phyloP scores from a whole-genome alignment of 1,140 invertebrate species.

The Copidosoma floridanum region DNA sequence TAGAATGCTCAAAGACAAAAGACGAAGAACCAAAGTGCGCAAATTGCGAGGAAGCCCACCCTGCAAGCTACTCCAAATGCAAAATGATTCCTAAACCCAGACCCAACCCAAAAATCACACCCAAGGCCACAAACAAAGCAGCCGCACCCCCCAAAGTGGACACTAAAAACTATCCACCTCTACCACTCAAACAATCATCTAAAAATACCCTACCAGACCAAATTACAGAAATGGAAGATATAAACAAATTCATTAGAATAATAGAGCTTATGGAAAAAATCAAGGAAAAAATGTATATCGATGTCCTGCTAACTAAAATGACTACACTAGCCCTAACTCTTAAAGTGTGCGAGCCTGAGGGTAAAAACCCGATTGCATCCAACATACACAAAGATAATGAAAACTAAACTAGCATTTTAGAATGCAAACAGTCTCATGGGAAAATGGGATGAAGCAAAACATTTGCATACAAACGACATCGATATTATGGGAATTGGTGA shows the following conservation, averaged over 20 bases:
- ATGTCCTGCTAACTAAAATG: constrained; percentile 2
- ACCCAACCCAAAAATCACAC: too few relatives aligned
- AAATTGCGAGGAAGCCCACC: constrained; percentile 38
- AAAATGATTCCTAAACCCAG: background rate
- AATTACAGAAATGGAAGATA: background rate
- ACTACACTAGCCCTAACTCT: background rate
- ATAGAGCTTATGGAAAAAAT: background rate
- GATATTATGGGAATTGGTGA: constrained; percentile 30
- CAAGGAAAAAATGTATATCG: background rate
- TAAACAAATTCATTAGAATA: background rate
- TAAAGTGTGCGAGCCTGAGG: background rate
- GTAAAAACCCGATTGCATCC: background rate
- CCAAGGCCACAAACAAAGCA: background rate
- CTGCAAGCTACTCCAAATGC: constrained; percentile 33
- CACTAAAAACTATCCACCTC: too few relatives aligned
- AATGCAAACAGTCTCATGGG: constrained; percentile 27
- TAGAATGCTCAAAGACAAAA: background rate
- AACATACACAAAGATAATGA: background rate
- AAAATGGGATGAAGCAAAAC: constrained; percentile 29
- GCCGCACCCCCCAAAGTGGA: background rate
- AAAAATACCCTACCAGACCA: too few relatives aligned
- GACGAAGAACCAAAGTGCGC: constrained; percentile 32
- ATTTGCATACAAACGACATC: constrained; percentile 23
- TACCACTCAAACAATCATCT: too few relatives aligned
- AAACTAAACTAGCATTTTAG: constrained; percentile 25